Conservation (phyloP, 2,113 vertebrate species). For the Sorex fumeus region DNA sequence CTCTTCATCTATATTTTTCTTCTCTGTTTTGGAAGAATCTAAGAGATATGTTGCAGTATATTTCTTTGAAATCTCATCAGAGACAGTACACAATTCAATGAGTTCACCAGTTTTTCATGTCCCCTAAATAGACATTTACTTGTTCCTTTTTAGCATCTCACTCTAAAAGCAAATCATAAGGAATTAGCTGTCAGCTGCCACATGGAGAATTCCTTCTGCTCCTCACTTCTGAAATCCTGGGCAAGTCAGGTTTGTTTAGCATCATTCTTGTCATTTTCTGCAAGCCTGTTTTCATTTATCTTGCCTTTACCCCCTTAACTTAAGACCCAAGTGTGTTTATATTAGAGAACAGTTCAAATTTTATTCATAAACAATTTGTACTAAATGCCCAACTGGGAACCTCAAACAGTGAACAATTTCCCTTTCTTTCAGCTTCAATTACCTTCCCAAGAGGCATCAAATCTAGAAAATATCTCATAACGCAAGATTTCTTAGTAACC, state of each 20-base stretch:
- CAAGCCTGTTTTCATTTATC: slow-evolving; percentile 60
- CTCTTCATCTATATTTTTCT: slow-evolving; percentile 91
- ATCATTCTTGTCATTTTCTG: slow-evolving; percentile 49
- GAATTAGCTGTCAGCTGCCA: slow-evolving; percentile 48
- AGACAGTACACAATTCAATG: not conserved
- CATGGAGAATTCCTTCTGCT: not conserved
- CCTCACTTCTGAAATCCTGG: slow-evolving; percentile 31
- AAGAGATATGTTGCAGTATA: slow-evolving; percentile 42
- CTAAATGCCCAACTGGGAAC: slow-evolving; percentile 31
- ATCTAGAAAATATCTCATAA: slow-evolving; percentile 29
- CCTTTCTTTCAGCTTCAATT: slow-evolving; percentile 52
- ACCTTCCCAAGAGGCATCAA: slow-evolving; percentile 23
- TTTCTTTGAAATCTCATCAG: slow-evolving; percentile 26
- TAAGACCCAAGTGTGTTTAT: slow-evolving; percentile 64
- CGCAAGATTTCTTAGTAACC: slow-evolving; percentile 26
- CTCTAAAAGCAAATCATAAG: slow-evolving; percentile 24
- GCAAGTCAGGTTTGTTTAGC: not conserved
- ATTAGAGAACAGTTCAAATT: slow-evolving; percentile 50
- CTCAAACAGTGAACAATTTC: slow-evolving; percentile 44
- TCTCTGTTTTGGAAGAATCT: slow-evolving; percentile 92
- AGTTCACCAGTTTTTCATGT: slow-evolving; percentile 48
- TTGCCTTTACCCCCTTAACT: slow-evolving; percentile 57
- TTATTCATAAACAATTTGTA: slow-evolving; percentile 53
- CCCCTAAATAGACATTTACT: slow-evolving; percentile 46
- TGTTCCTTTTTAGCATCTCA: slow-evolving; percentile 24